Evolutionary conservation across 2,888 invertebrate species (phyloP).

Genomic region (Malachius bipustulatus): DNA sequence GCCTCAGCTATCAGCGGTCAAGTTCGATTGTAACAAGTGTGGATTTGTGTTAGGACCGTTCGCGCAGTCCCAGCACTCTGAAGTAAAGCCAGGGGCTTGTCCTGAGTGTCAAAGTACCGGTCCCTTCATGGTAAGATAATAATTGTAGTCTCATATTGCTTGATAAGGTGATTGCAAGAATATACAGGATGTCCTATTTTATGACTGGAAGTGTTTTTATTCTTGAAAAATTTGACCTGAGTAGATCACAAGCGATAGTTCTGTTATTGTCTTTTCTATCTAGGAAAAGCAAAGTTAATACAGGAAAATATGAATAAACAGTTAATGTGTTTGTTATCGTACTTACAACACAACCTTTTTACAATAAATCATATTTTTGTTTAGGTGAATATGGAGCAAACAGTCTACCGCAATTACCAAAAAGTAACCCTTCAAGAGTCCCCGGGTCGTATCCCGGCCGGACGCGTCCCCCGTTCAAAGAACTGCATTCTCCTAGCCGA

Average conservation of each 20-base stretch:
- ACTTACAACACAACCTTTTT: too few species aligned
- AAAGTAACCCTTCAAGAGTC: slow-evolving; percentile 96
- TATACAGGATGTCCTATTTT: too few species aligned
- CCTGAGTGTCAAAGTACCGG: slow-evolving; percentile 96
- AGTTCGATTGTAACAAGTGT: slow-evolving; percentile 95
- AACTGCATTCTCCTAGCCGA: slow-evolving; percentile 91
- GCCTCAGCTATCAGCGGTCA: slow-evolving; percentile 90
- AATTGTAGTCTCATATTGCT: too few species aligned
- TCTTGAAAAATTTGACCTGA: too few species aligned
- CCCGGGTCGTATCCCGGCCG: slow-evolving; percentile 94
- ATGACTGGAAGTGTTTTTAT: too few species aligned
- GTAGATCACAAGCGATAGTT: too few species aligned
- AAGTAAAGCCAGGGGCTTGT: slow-evolving; percentile 93
- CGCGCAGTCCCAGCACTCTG: slow-evolving; percentile 83
- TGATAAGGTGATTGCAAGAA: too few species aligned
- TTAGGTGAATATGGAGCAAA: slow-evolving; percentile 97
- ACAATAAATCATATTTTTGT: slow-evolving; percentile 5
- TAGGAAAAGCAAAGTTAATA: too few species aligned
- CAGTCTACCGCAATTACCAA: slow-evolving; percentile 96
- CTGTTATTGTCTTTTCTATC: too few species aligned
- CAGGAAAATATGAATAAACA: too few species aligned
- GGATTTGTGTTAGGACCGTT: slow-evolving; percentile 93
- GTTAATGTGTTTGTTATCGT: too few species aligned
- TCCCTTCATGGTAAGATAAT: slow-evolving; percentile 81
- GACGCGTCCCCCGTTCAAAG: slow-evolving; percentile 93